Evolutionary conservation across 2,888 invertebrate species (phyloP).

Genomic region (Ypsolopha scabrella): DNA sequence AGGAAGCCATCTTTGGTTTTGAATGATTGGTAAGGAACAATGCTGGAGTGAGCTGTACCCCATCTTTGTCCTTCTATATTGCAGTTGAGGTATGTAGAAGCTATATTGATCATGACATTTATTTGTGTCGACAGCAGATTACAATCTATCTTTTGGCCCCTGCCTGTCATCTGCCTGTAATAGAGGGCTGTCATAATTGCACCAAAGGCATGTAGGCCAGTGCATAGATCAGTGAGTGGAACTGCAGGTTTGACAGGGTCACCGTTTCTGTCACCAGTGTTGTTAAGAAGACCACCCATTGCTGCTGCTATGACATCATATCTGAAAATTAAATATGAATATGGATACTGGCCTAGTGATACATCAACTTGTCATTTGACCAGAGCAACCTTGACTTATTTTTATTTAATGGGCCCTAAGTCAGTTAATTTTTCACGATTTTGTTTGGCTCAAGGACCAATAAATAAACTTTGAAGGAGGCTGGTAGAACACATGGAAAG

Average conservation of each 20-base stretch:
- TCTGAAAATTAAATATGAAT: constrained; percentile 25
- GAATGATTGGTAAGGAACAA: constrained; percentile 96
- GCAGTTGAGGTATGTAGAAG: constrained; percentile 90
- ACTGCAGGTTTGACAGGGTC: constrained; percentile 93
- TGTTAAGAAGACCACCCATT: constrained; percentile 88
- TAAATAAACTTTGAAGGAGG: too few relatives aligned
- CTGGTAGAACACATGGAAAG: too few relatives aligned
- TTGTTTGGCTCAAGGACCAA: too few relatives aligned
- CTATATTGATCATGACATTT: constrained; percentile 89
- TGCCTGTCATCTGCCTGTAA: constrained; percentile 79
- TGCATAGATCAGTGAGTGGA: constrained; percentile 92
- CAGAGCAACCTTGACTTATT: not conserved
- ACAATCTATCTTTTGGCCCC: constrained; percentile 94
- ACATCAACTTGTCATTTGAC: too few relatives aligned
- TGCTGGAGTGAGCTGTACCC: constrained; percentile 95
- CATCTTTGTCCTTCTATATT: constrained; percentile 81
- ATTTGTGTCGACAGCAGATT: constrained; percentile 95
- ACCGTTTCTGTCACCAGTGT: constrained; percentile 88
- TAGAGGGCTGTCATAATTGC: constrained; percentile 93
- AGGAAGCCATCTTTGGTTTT: constrained; percentile 85
- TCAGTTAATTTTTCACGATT: too few relatives aligned
- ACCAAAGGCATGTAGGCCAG: constrained; percentile 94
- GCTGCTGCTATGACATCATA: constrained; percentile 97
- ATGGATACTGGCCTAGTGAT: not conserved
- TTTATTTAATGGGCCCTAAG: too few relatives aligned